These are phyloP conservation scores for Aptenodytes patagonicus DNA, from an alignment of 2,113 vertebrate species.

Conservation along the genomic window DNA sequence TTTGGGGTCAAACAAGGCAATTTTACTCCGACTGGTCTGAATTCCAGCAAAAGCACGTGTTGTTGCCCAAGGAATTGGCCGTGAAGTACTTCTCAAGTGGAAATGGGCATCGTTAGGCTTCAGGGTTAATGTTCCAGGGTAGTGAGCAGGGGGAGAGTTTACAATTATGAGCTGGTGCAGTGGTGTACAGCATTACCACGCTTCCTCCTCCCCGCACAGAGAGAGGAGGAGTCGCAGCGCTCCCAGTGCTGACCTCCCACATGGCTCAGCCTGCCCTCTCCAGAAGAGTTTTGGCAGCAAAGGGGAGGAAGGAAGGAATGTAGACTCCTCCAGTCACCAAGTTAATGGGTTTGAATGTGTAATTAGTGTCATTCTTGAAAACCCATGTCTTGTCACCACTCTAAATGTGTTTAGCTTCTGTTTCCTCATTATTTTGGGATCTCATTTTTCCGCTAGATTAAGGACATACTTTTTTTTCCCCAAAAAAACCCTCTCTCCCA, in stretches of 20 bases:
- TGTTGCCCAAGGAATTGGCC: neutral
- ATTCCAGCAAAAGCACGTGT: accelerated
- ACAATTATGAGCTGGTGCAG: neutral
- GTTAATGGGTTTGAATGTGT: constrained; percentile 8
- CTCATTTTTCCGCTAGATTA: neutral
- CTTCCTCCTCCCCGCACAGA: neutral
- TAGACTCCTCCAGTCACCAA: constrained; percentile 29
- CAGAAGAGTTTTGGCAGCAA: neutral
- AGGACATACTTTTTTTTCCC: neutral
- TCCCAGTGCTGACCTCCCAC: neutral
- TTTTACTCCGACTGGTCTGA: neutral
- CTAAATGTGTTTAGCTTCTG: constrained; percentile 45
- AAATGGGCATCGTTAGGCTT: neutral
- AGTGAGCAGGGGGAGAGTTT: neutral
- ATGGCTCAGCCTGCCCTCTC: neutral
- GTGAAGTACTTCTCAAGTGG: neutral
- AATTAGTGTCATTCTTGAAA: constrained; percentile 56
- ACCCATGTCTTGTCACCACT: constrained; percentile 30
- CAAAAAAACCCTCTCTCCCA: neutral
- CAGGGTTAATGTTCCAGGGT: neutral
- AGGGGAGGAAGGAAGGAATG: constrained; percentile 49
- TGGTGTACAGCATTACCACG: accelerated
- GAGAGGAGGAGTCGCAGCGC: neutral
- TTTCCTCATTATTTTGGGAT: constrained; percentile 42
- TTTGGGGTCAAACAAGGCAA: neutral